Percentiles rank a stretch among this genome's conserved stretches.
Evolutionary conservation across 2,113 vertebrate species (phyloP).

Genomic region (Hystrix brachyura): DNA sequence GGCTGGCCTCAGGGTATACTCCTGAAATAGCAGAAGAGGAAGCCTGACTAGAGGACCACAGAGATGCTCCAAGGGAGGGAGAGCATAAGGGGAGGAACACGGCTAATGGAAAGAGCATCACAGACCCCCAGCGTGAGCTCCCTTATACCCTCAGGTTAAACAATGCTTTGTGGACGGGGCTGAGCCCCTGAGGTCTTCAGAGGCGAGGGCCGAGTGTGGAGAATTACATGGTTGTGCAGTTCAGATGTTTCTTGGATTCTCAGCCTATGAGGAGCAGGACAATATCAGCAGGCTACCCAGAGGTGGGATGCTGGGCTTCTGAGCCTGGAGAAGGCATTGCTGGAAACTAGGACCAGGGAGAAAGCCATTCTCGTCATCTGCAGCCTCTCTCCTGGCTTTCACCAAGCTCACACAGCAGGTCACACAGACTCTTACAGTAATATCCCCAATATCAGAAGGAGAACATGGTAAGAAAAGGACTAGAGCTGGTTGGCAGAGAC

Average conservation of each 20-base stretch:
- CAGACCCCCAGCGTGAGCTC: not conserved
- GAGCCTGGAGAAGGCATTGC: not conserved
- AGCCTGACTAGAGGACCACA: not conserved
- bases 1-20: not conserved
- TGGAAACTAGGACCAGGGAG: not conserved
- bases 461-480: not conserved
- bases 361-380: not conserved
- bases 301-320: not conserved
- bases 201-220: not conserved
- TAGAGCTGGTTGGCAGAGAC: not conserved
- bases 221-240: not conserved
- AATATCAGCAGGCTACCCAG: not conserved
- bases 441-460: not conserved
- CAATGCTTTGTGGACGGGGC: not conserved
- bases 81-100: not conserved
- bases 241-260: not conserved
- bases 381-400: not conserved
- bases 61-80: not conserved
- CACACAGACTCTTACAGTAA: not conserved
- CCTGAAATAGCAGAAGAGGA: not conserved
- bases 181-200: not conserved
- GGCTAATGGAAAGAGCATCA: not conserved
- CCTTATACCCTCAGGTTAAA: not conserved
- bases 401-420: not conserved
- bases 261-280: not conserved